phyloP scores from a whole-genome alignment of 2,888 invertebrate species.

The Copidosoma aretas region DNA sequence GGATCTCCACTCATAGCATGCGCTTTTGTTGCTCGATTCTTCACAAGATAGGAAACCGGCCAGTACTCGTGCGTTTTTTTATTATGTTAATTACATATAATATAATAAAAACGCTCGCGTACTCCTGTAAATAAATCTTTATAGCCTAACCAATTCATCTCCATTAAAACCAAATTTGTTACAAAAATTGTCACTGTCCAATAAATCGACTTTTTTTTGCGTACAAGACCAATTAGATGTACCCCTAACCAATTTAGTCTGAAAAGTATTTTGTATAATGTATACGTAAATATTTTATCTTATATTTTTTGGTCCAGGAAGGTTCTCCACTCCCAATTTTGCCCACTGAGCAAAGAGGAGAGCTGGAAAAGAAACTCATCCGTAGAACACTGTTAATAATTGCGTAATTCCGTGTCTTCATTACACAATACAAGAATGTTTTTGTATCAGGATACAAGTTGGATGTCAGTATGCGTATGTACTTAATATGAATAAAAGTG shows the following conservation, averaged over 20 bases:
- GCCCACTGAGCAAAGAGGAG: constrained; percentile 87
- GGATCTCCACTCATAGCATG: constrained; percentile 58
- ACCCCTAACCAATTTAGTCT: constrained; percentile 58
- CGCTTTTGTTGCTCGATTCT: constrained; percentile 62
- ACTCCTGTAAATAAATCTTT: constrained; percentile 62
- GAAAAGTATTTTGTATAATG: too few relatives aligned
- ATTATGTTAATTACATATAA: too few relatives aligned
- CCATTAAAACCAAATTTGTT: constrained; percentile 55
- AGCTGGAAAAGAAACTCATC: constrained; percentile 74
- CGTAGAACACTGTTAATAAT: constrained; percentile 53
- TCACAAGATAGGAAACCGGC: constrained; percentile 63
- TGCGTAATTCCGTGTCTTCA: constrained; percentile 30
- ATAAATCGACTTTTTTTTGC: constrained; percentile 41
- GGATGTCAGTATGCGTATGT: constrained; percentile 53
- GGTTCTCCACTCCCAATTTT: constrained; percentile 71
- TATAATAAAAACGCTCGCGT: constrained; percentile 49
- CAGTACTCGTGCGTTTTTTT: constrained; percentile 49
- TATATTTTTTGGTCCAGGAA: constrained; percentile 52
- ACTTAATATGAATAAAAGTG: constrained; percentile 57
- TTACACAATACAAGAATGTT: constrained; percentile 38
- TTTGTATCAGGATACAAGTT: constrained; percentile 49
- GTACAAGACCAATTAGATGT: constrained; percentile 55
- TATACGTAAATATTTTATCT: too few relatives aligned
- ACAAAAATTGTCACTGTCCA: constrained; percentile 62
- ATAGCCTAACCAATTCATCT: constrained; percentile 54